Evolutionary conservation across 1,140 invertebrate genomes (phyloP).

Genomic region (Adoxophyes honmai): DNA sequence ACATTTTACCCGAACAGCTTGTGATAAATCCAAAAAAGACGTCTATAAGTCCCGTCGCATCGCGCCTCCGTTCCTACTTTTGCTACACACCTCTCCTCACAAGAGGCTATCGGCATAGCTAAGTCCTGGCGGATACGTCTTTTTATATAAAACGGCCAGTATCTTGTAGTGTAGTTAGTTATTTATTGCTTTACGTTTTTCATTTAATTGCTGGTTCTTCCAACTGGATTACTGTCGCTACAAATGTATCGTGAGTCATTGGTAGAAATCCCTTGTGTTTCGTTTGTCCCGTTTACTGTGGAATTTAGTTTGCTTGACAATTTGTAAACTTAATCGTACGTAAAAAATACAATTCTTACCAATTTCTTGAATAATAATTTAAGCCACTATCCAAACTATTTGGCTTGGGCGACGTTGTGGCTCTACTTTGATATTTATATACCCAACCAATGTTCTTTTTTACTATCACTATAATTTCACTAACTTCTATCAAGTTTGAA

Average conservation of each 20-base stretch:
- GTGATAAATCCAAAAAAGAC: constrained; percentile 2
- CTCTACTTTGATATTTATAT: too few species aligned
- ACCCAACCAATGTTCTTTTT: too few species aligned
- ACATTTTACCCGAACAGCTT: neutral
- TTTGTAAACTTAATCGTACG: neutral
- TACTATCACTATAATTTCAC: too few species aligned
- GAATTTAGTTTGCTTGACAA: constrained; percentile 9
- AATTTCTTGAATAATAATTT: too few species aligned
- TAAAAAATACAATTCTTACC: too few species aligned
- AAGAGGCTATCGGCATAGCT: too few species aligned
- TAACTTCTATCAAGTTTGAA: too few species aligned
- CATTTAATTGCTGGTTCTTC: constrained; percentile 28
- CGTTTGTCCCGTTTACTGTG: constrained; percentile 1
- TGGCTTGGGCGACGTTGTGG: too few species aligned
- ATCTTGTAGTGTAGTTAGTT: neutral
- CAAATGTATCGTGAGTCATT: constrained; percentile 26
- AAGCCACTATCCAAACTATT: too few species aligned
- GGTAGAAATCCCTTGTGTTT: constrained; percentile 5
- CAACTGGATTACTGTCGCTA: constrained; percentile 12
- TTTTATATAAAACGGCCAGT: too few species aligned
- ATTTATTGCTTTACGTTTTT: constrained; percentile 24
- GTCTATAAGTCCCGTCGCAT: neutral
- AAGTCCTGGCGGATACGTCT: too few species aligned
- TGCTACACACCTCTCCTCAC: too few species aligned
- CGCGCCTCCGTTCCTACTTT: neutral